Evolutionary conservation across 64 coral and sea anemone genomes (phyloP), one percentile per base, ranked within the genome.

Genomic region (Montipora cactus): DNA sequence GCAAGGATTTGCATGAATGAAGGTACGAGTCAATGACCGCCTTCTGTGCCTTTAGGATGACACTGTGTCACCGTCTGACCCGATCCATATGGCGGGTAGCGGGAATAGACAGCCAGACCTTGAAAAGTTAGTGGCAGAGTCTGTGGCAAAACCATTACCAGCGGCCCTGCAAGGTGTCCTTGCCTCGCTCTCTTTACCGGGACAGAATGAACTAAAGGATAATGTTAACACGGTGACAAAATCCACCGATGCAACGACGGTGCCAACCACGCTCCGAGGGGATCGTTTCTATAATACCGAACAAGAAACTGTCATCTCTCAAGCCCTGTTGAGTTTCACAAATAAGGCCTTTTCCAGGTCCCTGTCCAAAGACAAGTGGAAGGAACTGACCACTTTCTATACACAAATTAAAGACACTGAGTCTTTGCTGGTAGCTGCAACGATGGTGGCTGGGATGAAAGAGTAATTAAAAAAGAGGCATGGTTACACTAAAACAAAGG

Each of bases 401-500:
- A 44, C 79, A 16, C 79, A 81, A 4, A 81, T 79, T 37, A 79
- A 79, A 44, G 47, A 49, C 12, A 14, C 37, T 0, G 15, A 81
- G 1, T 10, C 25, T 13, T 19, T 88, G 11, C 7, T 81, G 0
- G 0, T 53, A 1, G 71, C 86, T 15, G 0, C 22, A 8, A 78
- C 52, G 9, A 62, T 79, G 88, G 88, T 59, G 49, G n/a, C 21
- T 51, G 50, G 79, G 5, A 81, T 81, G 53, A 57, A 57, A 52
- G 71, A 89, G 46, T 13, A 49, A 12, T 78, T 77, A 5, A 74
- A 13, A n/a, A 70, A 74, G 18, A 52, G 49, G 49, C 51, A 21
- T 59, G 74, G 73, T 18, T 22, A 57, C 25, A 23, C 57, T 20
- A 78, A 57, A 11, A 57, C 53, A 57, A 57, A 57, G 53, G 53